A percentile compares a stretch with the other conserved stretches of the same genome.
phyloP scores from a whole-genome alignment of 2,113 vertebrate species.

The Nestor notabilis region DNA sequence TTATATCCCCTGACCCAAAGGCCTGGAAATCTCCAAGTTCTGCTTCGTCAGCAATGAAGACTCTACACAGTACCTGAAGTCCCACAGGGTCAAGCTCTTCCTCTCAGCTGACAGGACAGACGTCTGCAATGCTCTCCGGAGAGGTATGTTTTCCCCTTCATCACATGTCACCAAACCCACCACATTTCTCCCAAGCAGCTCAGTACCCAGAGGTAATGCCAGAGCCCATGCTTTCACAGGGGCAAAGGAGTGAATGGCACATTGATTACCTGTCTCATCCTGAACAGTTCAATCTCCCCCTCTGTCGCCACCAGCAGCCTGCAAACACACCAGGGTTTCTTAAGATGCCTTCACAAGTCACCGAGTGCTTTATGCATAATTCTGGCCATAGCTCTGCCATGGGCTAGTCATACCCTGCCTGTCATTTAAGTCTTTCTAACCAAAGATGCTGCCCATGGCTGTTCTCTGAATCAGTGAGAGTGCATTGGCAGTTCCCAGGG shows the following conservation, averaged over 20 bases:
- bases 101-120: slow-evolving; percentile 76
- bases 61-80: slow-evolving; percentile 72
- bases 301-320: not conserved
- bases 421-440: not conserved
- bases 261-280: not conserved
- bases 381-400: not conserved
- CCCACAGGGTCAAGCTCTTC: slow-evolving; percentile 78
- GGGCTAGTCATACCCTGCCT: not conserved
- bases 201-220: not conserved
- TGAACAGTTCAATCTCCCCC: not conserved
- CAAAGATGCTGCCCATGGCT: not conserved
- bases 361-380: not conserved
- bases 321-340: not conserved
- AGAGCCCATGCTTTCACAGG: not conserved
- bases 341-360: not conserved
- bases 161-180: not conserved
- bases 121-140: slow-evolving; percentile 66
- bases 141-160: slow-evolving; percentile 39
- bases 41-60: slow-evolving; percentile 78
- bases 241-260: not conserved
- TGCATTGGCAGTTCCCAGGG: not conserved
- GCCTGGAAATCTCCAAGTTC: slow-evolving; percentile 81
- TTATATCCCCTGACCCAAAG: slow-evolving; percentile 47
- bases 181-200: not conserved
- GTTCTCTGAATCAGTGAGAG: not conserved